These are phyloP conservation scores for Pseudeuparius sepicola DNA, from an alignment of 2,888 invertebrate species.

Conservation along the genomic window DNA sequence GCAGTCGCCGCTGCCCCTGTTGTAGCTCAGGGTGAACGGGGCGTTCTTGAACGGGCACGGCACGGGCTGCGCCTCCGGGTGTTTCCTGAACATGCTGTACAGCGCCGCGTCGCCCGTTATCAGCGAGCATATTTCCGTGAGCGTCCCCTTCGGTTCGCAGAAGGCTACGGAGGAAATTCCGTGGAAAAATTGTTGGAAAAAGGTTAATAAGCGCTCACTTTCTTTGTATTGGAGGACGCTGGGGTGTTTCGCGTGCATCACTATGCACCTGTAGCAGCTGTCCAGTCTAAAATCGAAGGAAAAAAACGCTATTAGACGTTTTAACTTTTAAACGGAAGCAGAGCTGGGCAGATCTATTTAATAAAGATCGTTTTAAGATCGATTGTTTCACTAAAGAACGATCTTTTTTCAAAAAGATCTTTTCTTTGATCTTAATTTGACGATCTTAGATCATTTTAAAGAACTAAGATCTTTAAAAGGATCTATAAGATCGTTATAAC, in stretches of 20 bases:
- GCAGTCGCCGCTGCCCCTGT: conserved; percentile 64
- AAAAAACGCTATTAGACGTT: no score
- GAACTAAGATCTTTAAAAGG: no score
- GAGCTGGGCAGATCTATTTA: no score
- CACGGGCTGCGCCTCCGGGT: conserved; percentile 53
- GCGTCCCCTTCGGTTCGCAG: conserved; percentile 48
- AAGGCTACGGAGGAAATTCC: conserved; percentile 47
- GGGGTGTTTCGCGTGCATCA: conserved; percentile 64
- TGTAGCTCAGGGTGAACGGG: conserved; percentile 69
- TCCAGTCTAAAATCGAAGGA: conserved; percentile 57
- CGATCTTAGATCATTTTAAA: no score
- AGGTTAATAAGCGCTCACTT: conserved; percentile 48
- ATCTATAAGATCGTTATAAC: no score
- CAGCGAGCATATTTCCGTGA: conserved; percentile 54
- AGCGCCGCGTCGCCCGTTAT: conserved; percentile 63
- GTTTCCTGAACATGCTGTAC: conserved; percentile 65
- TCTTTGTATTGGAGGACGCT: conserved; percentile 76
- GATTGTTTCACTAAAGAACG: no score
- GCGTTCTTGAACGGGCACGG: conserved; percentile 71
- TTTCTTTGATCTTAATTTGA: no score
- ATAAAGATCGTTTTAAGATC: no score
- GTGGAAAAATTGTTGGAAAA: no score
- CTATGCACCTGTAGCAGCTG: conserved; percentile 64
- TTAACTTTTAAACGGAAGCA: no score
- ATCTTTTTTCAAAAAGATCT: no score